Conservation (phyloP, 1,140 invertebrate species). For the Periplaneta americana region DNA sequence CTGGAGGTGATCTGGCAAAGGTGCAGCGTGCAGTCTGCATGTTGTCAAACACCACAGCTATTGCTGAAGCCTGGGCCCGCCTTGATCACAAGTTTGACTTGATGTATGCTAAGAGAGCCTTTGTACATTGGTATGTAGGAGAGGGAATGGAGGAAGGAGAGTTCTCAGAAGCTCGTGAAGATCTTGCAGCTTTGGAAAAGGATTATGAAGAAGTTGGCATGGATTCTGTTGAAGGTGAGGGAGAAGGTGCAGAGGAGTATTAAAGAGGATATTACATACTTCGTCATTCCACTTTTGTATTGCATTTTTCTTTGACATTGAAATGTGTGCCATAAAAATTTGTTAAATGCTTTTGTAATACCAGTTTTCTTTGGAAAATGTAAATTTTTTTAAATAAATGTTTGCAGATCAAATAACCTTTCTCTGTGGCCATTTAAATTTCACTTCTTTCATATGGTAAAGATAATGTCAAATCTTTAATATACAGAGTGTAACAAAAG, state of each 20-base stretch:
- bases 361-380: too few relatives aligned
- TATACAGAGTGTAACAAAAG: too few relatives aligned
- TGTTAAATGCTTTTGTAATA: too few relatives aligned
- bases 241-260: constrained; percentile 65
- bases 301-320: too few relatives aligned
- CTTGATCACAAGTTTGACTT: constrained; percentile 49
- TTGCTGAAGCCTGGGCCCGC: constrained; percentile 57
- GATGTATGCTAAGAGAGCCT: constrained; percentile 67
- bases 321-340: too few relatives aligned
- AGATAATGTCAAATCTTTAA: too few relatives aligned
- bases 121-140: constrained; percentile 71
- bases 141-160: constrained; percentile 75
- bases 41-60: constrained; percentile 79
- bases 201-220: constrained; percentile 57
- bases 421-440: too few relatives aligned
- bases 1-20: constrained; percentile 59
- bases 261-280: too few relatives aligned
- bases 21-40: constrained; percentile 61
- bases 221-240: constrained; percentile 61
- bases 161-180: constrained; percentile 69
- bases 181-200: constrained; percentile 62
- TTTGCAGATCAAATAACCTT: too few relatives aligned
- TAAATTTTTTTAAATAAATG: too few relatives aligned
- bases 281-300: too few relatives aligned
- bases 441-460: too few relatives aligned